Base-by-base conservation (phyloP, 1,140 invertebrate genomes). In the Leptinotarsa lineolata region DNA sequence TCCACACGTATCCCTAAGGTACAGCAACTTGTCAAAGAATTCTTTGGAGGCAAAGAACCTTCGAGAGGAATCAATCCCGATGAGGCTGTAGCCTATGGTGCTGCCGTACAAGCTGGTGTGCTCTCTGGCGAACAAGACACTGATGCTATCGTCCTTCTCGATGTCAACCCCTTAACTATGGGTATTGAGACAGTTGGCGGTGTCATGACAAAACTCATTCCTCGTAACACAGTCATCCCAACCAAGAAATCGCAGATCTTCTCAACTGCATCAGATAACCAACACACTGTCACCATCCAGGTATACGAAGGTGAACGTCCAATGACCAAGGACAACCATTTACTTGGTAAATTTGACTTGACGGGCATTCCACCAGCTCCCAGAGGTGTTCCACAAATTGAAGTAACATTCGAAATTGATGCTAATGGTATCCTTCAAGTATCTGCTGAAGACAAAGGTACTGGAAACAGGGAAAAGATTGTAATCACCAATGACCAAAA, bases 191-290 rank as follows among this genome's bases (percentile, higher is more conserved):
- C 98, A 74, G 97, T 99, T 72, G 98, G 98, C 74, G 98, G 98
- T 77, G 97, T 99, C 13, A 99, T 99, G 98, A 99, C 98, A 74
- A 99, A 99, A 85, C 88, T 99, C 24, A 99, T 99, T 84, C 93
- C 95, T 70, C 89, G 98, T 82, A 99, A 99, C 88, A 99, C 97
- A 61, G 97, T 99, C 58, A 99, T 99, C 80, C 98, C 98, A 18
- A 99, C 97, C n/a, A 99, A 99, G 88, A 99, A 99, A 84, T 97
- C 96, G 5, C 97, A 99, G 84, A 97, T 99, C 79, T 99, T 99
- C 91, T 98, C 97, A 1, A 99, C 98, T 12, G 97, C 97, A 60
- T 95, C 96, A 18, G 98, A 99, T 83, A 99, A 99, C 84, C 98
- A 99, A 84, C 95, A 98, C 86, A 99, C 97, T 21, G 98, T 99